Evolutionary conservation across 2,888 invertebrate species (phyloP).

Genomic region (Dryobotodes eremita): DNA sequence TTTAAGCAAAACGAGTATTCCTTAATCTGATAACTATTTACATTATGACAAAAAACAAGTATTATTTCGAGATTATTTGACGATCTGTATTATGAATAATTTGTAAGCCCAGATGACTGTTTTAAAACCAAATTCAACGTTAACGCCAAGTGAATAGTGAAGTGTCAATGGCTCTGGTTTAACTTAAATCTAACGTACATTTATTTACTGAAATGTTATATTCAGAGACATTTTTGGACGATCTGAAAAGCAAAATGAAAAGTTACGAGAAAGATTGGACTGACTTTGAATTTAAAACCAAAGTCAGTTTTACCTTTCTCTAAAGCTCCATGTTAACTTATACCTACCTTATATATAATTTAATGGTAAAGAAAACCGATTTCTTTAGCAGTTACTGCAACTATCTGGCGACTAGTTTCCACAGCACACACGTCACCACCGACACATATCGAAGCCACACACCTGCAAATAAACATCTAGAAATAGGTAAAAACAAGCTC

Average conservation of each 20-base stretch:
- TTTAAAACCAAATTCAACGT: background rate
- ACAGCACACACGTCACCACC: background rate
- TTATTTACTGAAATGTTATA: too few species aligned
- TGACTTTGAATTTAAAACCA: too few species aligned
- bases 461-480: constrained; percentile 32
- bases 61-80: background rate
- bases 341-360: background rate
- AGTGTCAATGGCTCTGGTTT: background rate
- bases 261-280: too few species aligned
- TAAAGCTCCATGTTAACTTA: background rate
- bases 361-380: background rate
- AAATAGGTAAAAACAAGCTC: constrained; percentile 52
- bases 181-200: too few species aligned
- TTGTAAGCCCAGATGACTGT: background rate
- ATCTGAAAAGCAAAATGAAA: too few species aligned
- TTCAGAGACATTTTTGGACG: too few species aligned
- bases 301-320: too few species aligned
- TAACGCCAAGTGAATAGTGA: background rate
- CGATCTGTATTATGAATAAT: too few species aligned
- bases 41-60: background rate
- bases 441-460: constrained; percentile 15
- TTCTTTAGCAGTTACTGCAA: background rate
- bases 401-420: background rate
- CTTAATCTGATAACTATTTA: too few species aligned
- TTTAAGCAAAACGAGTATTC: too few species aligned